Conservation (phyloP, 1,140 invertebrate genomes). For the Diuraphis noxia region DNA sequence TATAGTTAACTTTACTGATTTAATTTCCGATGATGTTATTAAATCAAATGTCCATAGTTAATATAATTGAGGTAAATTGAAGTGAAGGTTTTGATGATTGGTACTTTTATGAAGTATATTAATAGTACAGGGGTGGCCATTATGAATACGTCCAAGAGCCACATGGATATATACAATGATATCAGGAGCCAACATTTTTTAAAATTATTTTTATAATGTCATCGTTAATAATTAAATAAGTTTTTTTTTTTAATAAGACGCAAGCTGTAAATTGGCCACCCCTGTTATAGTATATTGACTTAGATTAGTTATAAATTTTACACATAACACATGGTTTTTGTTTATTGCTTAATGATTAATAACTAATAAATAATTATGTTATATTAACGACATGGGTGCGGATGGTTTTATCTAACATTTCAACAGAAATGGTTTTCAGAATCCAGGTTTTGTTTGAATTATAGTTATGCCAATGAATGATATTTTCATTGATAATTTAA, state of each 20-base stretch:
- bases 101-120: neutral
- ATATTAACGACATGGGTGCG: neutral
- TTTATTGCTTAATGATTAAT: neutral
- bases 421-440: neutral
- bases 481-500: neutral
- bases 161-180: too few species aligned
- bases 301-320: neutral
- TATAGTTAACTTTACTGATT: neutral
- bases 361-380: neutral
- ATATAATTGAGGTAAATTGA: neutral
- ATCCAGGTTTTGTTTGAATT: neutral
- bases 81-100: neutral
- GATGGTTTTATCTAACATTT: neutral
- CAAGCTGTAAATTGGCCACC: too few species aligned
- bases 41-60: neutral
- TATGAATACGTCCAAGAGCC: too few species aligned
- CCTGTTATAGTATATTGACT: too few species aligned
- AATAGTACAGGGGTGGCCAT: too few species aligned
- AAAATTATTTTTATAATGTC: too few species aligned
- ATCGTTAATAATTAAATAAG: too few species aligned
- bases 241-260: too few species aligned
- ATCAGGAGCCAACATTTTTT: too few species aligned
- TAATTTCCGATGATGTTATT: neutral
- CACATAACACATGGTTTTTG: neutral
- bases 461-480: neutral